Percentiles rank a stretch among this genome's conserved stretches.
Conservation (phyloP, 2,888 invertebrate genomes). For the Drosophila lutescens region DNA sequence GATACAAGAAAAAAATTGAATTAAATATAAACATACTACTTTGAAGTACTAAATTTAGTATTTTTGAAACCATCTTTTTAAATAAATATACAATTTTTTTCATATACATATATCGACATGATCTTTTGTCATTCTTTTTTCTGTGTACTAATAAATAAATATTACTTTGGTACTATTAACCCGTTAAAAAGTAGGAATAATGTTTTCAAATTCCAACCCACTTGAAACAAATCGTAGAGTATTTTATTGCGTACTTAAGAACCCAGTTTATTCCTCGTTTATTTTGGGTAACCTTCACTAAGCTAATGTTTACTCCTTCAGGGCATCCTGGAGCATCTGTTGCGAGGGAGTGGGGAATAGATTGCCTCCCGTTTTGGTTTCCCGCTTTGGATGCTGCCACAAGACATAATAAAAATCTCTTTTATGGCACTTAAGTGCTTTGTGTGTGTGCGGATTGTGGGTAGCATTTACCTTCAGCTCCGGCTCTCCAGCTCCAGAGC, state of each 20-base stretch:
- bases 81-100: too few relatives aligned
- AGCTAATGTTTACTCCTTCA: constrained; percentile 34
- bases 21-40: too few relatives aligned
- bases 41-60: too few relatives aligned
- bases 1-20: too few relatives aligned
- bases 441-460: constrained; percentile 78
- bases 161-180: background rate
- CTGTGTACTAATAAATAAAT: too few relatives aligned
- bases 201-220: background rate
- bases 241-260: constrained; percentile 8
- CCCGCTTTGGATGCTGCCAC: constrained; percentile 49
- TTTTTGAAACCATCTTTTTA: too few relatives aligned
- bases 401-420: constrained; percentile 81
- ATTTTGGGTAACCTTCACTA: constrained; percentile 28
- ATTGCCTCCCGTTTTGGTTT: constrained; percentile 39
- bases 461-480: constrained; percentile 70
- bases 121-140: too few relatives aligned
- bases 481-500: constrained; percentile 7
- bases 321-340: constrained; percentile 12
- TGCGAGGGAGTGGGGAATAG: constrained; percentile 29
- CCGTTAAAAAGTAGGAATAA: background rate
- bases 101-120: too few relatives aligned
- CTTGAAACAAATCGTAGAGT: background rate
- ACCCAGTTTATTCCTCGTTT: background rate
- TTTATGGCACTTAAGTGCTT: constrained; percentile 80